Evolutionary conservation across 2,113 vertebrate species (phyloP).

Genomic region (Notothenia rossii): DNA sequence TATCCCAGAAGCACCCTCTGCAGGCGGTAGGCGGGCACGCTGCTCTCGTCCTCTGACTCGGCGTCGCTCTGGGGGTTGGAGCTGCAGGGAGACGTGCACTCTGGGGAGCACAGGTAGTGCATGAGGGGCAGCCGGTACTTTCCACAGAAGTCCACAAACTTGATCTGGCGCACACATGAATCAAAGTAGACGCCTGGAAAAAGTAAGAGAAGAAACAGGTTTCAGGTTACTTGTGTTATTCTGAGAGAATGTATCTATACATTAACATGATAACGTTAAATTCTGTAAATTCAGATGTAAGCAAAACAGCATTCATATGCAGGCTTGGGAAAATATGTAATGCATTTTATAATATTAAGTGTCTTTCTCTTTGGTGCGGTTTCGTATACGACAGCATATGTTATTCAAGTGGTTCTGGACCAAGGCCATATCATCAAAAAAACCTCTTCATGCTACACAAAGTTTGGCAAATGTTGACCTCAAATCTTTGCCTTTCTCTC

Average conservation of each 20-base stretch:
- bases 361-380: too few relatives aligned
- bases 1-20: conserved; percentile 98
- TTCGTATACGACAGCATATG: too few relatives aligned
- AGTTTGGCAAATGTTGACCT: not conserved
- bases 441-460: not conserved
- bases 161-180: conserved; percentile 97
- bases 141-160: conserved; percentile 99
- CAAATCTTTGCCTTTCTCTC: not conserved
- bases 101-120: conserved; percentile 99
- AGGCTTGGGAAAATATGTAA: not conserved
- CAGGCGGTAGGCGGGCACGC: conserved; percentile 91
- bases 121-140: conserved; percentile 98
- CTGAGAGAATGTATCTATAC: not conserved
- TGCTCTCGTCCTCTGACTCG: conserved; percentile 94
- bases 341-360: too few relatives aligned
- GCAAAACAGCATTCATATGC: not conserved
- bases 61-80: conserved; percentile 96
- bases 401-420: not conserved
- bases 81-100: conserved; percentile 95
- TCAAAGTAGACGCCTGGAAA: conserved; percentile 96
- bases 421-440: not conserved
- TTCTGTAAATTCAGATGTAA: not conserved
- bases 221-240: not conserved
- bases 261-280: not conserved
- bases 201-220: not conserved